Conservation (phyloP, 2,888 invertebrate genomes). For the Altica lythri region DNA sequence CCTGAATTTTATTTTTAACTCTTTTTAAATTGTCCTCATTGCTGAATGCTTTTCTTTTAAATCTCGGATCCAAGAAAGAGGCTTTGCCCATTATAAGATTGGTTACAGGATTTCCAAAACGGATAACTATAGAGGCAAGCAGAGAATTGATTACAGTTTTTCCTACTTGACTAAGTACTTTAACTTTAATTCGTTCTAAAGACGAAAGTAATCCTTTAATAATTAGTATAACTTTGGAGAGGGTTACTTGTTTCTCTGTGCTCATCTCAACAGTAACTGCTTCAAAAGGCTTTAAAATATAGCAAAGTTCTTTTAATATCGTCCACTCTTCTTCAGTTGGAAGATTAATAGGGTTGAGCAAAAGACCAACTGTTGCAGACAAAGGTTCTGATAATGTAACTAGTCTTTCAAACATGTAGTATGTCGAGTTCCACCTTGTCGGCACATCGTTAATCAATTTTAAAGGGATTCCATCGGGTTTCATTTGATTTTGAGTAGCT, state of each 20-base stretch:
- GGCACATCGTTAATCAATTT: too few relatives aligned
- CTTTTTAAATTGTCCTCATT: slow-evolving; percentile 18
- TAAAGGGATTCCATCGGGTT: slow-evolving; percentile 12
- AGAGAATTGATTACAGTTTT: slow-evolving; percentile 15
- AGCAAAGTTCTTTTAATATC: slow-evolving; percentile 28
- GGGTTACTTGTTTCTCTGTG: slow-evolving; percentile 34
- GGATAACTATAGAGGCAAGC: slow-evolving; percentile 5
- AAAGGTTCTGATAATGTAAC: too few relatives aligned
- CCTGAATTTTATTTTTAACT: slow-evolving; percentile 15
- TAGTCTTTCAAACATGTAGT: too few relatives aligned
- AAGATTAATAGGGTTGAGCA: slow-evolving; percentile 22
- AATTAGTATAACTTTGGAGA: slow-evolving; percentile 35
- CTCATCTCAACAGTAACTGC: slow-evolving; percentile 35
- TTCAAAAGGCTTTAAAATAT: slow-evolving; percentile 33
- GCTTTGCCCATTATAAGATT: slow-evolving; percentile 24
- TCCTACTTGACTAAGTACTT: slow-evolving; percentile 1
- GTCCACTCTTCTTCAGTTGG: slow-evolving; percentile 34
- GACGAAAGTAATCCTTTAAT: slow-evolving; percentile 14
- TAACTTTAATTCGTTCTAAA: slow-evolving; percentile 8
- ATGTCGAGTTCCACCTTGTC: too few relatives aligned
- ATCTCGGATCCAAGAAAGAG: slow-evolving; percentile 29
- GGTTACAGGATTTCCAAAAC: slow-evolving; percentile 21
- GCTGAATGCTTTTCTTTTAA: slow-evolving; percentile 24
- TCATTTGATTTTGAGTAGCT: slow-evolving; percentile 26
- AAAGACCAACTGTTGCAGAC: slow-evolving; percentile 32